Evolutionary conservation across 2,113 vertebrate species (phyloP), one percentile per base, ranked within the genome.

Genomic region (Eolophus roseicapilla): DNA sequence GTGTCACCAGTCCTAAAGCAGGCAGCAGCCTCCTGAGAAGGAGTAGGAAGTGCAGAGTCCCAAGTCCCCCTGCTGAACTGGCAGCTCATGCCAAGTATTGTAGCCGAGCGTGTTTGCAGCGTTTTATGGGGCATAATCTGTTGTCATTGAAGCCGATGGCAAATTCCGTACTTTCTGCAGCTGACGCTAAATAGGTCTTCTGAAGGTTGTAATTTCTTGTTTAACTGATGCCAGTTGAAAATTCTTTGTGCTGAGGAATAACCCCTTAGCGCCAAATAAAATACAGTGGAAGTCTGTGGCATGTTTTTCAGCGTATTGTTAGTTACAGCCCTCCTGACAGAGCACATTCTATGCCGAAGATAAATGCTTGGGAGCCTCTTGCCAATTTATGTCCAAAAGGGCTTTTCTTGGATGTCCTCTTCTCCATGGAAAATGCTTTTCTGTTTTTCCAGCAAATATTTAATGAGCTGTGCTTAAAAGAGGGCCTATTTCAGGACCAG

Each of bases 241-340:
- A 97, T 97, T 95, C 96, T 98, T 98, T 96, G 97, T 96, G 97
- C 96, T 93, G 96, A 97, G 97, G 97, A 97, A 97, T 97, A 97
- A 97, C 97, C 95, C 86, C 92, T 92, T 86, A 16, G 73, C 69
- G 98, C 97, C 98, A 98, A 98, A 95, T 97, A 98, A 98, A 98
- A 98, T 82, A 98, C 96, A 95, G 96, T 95, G 97, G 79, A 96
- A 92, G 97, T 97, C 97, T 98, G 98, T 96, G 98, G 97, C 91
- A 82, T 95, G 96, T 94, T 97, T 98, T 97, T 96, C 93, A 94
- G 96, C 31, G 63, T 97, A 98, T 98, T 98, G 97, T 98, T 98
- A 97, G 96, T 96, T 97, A 90, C 97, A 94, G 97, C 96, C 73
- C 79, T 97, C 97, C 97, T 97, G 98, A 98, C 97, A 97, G 97